Evolutionary conservation across 2,797 vertebrate species (phyloP), one percentile per base, ranked within the genome.

Genomic region (Bradypodion pumilum): DNA sequence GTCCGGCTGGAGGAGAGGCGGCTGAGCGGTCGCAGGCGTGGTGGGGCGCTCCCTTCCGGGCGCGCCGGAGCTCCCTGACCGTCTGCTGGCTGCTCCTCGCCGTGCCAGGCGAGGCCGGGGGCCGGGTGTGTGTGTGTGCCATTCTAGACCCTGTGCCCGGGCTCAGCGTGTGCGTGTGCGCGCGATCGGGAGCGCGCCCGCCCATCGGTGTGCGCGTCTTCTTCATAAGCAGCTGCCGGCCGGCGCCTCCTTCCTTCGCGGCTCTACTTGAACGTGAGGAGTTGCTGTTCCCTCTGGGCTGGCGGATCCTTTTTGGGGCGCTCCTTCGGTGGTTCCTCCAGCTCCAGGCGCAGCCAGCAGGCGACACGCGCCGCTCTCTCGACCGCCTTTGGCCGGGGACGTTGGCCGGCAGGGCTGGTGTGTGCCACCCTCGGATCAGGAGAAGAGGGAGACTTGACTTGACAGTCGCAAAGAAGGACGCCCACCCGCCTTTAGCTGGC

Each of bases 331-430:
- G 78, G 35, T 66, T 72, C 19, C 2, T 73, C 7, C 25, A 42
- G 21, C 40, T n/a, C n/a, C 1, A 85, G 86, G 35, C 82, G 83
- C 60, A 27, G 78, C 83, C 29, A 77, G 62, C 91, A 75, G 69
- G 78, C 23, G 82, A 78, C 23, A n/a, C 27, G 6, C 27, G 62
- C 60, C 23, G 23, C 62, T 27, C 62, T 27, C 27, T 29, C 27
- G 62, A 52, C 44, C 10, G 44, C 46, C 46, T 49, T 86, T 84
- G 85, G 66, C 91, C 63, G 86, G 90, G 91, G 88, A 89, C 52
- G 78, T 40, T 74, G 62, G 42, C 35, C 85, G n/a, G 56, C 46
- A 21, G 63, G 15, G 74, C 3, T 35, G 12, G 23, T 56, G 52
- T 56, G 52, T 1, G 27, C 86, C 81, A 73, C 52, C 52, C 73